Evolutionary conservation across 2,888 invertebrate species (phyloP).

Genomic region (Anticlea derivata): DNA sequence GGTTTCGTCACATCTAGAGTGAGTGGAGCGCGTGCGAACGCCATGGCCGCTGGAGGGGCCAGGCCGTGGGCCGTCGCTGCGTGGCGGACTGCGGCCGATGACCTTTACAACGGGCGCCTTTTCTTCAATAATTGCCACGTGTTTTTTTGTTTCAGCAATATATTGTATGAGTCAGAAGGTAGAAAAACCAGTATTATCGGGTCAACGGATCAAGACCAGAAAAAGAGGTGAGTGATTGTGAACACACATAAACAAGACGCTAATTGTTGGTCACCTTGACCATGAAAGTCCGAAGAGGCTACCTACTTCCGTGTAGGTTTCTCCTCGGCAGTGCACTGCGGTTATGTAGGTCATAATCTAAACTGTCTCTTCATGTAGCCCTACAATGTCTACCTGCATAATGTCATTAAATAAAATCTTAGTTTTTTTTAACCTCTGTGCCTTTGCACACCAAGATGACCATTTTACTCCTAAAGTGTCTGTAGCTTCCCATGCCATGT

Average conservation of each 20-base stretch:
- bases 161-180: conserved; percentile 99
- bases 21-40: conserved; percentile 55
- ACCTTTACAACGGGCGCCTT: conserved; percentile 62
- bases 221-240: conserved; percentile 93
- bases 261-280: conserved; percentile 45
- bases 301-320: conserved; percentile 14
- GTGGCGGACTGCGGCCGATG: conserved; percentile 67
- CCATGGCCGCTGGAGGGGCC: conserved; percentile 55
- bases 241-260: conserved; percentile 37
- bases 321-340: conserved; percentile 6
- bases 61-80: conserved; percentile 39
- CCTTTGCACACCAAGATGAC: too few species aligned
- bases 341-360: conserved; percentile 35
- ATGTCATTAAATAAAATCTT: too few species aligned
- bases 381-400: too few species aligned
- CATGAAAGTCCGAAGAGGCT: conserved; percentile 36
- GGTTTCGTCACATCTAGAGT: conserved; percentile 51
- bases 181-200: conserved; percentile 99
- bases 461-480: too few species aligned
- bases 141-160: conserved; percentile 87
- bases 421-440: too few species aligned
- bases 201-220: conserved; percentile 99
- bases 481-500: too few species aligned
- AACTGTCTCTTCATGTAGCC: not conserved
- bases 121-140: conserved; percentile 74